A percentile compares a stretch with the other conserved stretches of the same genome.
phyloP scores from a whole-genome alignment of 2,888 invertebrate genomes.

The Drosophila ezoana region DNA sequence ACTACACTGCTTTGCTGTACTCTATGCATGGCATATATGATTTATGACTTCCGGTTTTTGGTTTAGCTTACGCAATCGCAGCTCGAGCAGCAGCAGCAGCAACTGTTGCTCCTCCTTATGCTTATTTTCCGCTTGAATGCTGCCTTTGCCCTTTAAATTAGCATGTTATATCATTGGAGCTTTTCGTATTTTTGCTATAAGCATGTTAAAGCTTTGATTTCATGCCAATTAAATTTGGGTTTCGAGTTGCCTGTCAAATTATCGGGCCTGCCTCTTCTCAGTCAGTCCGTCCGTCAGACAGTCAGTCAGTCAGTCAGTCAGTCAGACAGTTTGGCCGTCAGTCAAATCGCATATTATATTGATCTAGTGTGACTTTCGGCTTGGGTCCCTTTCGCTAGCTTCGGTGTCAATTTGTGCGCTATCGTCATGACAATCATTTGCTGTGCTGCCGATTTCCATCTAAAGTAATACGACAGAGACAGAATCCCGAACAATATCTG shows the following conservation, averaged over 20 bases:
- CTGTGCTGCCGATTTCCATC: slow-evolving; percentile 69
- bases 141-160: slow-evolving; percentile 28
- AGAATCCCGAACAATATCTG: slow-evolving; percentile 35
- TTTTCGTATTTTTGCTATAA: slow-evolving; percentile 3
- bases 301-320: slow-evolving; percentile 11
- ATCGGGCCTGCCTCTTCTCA: slow-evolving; percentile 33
- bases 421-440: slow-evolving; percentile 75
- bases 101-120: slow-evolving; percentile 43
- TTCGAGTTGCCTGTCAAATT: slow-evolving; percentile 51
- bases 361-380: slow-evolving; percentile 62
- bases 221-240: slow-evolving; percentile 49
- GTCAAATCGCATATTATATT: slow-evolving; percentile 73
- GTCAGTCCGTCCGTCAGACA: neutral
- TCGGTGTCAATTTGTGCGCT: slow-evolving; percentile 62
- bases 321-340: slow-evolving; percentile 46
- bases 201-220: slow-evolving; percentile 40
- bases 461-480: slow-evolving; percentile 49
- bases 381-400: slow-evolving; percentile 34
- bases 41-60: slow-evolving; percentile 79
- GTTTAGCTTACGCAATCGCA: slow-evolving; percentile 30
- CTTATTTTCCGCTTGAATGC: slow-evolving; percentile 15
- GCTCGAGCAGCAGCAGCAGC: slow-evolving; percentile 15
- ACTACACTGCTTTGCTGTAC: slow-evolving; percentile 11
- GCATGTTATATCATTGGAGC: slow-evolving; percentile 22
- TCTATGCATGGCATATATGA: slow-evolving; percentile 66